Conservation (phyloP, 2,888 invertebrate species). For the Aphelenchoides bicaudatus region DNA sequence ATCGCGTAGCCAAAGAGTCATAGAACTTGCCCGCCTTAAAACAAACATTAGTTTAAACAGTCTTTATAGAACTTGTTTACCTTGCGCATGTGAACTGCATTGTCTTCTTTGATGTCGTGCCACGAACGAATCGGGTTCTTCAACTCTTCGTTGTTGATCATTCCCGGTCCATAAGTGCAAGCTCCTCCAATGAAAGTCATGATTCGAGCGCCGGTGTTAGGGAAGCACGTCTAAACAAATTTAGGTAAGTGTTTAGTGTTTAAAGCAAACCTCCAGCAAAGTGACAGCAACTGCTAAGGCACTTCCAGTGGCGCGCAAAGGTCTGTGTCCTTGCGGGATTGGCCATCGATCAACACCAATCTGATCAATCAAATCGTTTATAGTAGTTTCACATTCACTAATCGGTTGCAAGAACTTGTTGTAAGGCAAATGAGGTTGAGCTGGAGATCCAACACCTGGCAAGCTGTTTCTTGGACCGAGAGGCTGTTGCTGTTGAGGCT, state of each 20-base stretch:
- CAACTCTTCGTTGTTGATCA: slow-evolving; percentile 92
- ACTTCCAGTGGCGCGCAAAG: slow-evolving; percentile 89
- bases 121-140: slow-evolving; percentile 95
- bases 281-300: slow-evolving; percentile 94
- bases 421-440: slow-evolving; percentile 33
- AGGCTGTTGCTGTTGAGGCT: background rate
- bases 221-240: slow-evolving; percentile 75
- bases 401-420: slow-evolving; percentile 59
- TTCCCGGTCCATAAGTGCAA: slow-evolving; percentile 94
- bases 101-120: slow-evolving; percentile 93
- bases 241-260: background rate
- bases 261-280: slow-evolving; percentile 71
- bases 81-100: slow-evolving; percentile 96
- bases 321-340: slow-evolving; percentile 85
- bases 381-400: slow-evolving; percentile 78
- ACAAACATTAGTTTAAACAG: too few relatives aligned
- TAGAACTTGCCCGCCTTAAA: too few relatives aligned
- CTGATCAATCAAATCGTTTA: slow-evolving; percentile 89
- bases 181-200: slow-evolving; percentile 96
- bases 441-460: background rate
- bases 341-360: slow-evolving; percentile 73
- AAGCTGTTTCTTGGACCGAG: background rate
- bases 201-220: slow-evolving; percentile 88
- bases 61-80: slow-evolving; percentile 77
- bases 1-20: slow-evolving; percentile 81